These are phyloP conservation scores for Ispidina picta DNA, from an alignment of 2,797 vertebrate species.

Conservation along the genomic window DNA sequence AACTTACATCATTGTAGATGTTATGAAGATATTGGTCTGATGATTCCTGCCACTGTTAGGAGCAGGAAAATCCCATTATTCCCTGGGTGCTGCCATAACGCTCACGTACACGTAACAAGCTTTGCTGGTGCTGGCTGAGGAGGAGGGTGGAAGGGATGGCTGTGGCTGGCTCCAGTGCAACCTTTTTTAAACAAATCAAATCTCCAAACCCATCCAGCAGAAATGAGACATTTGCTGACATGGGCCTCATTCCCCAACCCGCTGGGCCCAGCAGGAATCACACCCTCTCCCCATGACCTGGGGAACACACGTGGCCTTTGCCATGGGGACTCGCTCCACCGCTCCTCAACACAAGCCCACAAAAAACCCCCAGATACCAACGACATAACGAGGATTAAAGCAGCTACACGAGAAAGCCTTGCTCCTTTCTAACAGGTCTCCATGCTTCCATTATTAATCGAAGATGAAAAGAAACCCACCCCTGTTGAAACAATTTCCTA, in stretches of 20 bases:
- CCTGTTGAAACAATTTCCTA: background rate
- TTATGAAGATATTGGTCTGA: background rate
- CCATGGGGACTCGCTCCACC: background rate
- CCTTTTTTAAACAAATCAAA: background rate
- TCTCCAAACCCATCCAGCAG: background rate
- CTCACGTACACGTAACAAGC: fast-evolving
- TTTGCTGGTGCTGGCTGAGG: background rate
- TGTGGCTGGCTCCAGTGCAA: background rate
- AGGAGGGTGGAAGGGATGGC: background rate
- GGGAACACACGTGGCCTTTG: background rate
- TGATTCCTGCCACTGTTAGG: background rate
- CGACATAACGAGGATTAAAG: background rate
- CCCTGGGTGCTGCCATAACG: fast-evolving
- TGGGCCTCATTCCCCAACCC: fast-evolving
- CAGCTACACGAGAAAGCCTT: background rate
- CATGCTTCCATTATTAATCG: background rate
- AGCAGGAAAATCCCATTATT: background rate
- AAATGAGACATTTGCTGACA: background rate
- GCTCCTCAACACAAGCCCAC: background rate
- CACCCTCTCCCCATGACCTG: background rate
- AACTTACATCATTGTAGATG: fast-evolving
- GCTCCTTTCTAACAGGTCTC: background rate
- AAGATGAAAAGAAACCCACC: background rate
- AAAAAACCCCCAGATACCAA: background rate
- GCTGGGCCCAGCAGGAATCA: fast-evolving